Conservation (phyloP, 2,113 vertebrate genomes). For the Chlorodrepanis virens region DNA sequence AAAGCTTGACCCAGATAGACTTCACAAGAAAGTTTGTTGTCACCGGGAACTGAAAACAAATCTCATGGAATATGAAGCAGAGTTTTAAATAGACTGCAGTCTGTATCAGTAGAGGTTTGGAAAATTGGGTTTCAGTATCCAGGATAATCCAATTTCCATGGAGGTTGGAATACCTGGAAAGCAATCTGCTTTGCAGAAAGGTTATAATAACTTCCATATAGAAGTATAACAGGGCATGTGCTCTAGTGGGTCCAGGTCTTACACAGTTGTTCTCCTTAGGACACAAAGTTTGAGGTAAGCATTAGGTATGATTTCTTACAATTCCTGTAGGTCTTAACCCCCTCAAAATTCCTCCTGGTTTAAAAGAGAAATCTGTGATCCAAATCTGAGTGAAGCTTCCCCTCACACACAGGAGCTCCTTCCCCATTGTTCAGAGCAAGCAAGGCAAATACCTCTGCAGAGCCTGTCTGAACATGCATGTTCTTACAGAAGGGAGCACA, state of each 20-base stretch:
- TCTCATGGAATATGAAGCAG: background rate
- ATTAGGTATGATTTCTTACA: background rate
- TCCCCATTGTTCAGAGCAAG: background rate
- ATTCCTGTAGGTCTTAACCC: background rate
- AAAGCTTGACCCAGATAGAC: conserved; percentile 48
- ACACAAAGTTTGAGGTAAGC: background rate
- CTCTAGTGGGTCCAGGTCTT: background rate
- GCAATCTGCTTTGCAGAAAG: background rate
- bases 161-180: background rate
- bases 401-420: background rate
- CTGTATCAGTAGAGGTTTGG: background rate
- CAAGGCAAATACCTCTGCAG: conserved; percentile 40
- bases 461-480: conserved; percentile 42
- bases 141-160: background rate
- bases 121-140: background rate
- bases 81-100: background rate
- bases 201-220: background rate
- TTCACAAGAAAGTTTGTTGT: conserved; percentile 41
- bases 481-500: conserved; percentile 11
- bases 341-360: background rate
- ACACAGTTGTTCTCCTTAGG: background rate
- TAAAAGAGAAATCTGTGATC: background rate
- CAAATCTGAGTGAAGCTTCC: background rate
- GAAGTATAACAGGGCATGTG: background rate
- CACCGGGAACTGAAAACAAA: conserved; percentile 29